Base-by-base conservation (phyloP, 2,888 invertebrate species). In the Erpobdella octoculata region DNA sequence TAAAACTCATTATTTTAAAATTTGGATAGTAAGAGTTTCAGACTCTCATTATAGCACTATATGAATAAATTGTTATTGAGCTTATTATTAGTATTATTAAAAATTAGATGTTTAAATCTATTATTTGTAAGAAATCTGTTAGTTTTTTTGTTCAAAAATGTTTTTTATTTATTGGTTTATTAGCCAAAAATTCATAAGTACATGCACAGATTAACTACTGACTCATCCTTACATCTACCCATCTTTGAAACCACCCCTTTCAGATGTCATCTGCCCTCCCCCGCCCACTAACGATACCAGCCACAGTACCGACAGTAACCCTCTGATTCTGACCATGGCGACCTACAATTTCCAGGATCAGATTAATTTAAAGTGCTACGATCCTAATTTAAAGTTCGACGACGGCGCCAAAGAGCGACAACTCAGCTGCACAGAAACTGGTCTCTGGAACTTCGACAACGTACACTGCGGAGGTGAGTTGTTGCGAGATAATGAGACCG, bases 361-460 rank as follows among this genome's bases (percentile, higher is more conserved):
- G 31, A 62, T 62, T 2, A n/a, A 62, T 1, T 62, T 33, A n/a
- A 21, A n/a, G 3, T 62, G 62, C 62, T 28, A 33, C 8, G 62
- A 33, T 62, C 31, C 6, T 6, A 62, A n/a, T 9, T 35, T 33
- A 2, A 62, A 62, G 33, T 62, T 62, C 18, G 62, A 62, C 9
- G 62, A 62, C 18, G 62, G 62, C 1, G 33, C 62, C 31, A 62
- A 33, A 35, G n/a, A 33, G 35, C 21, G 62, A 9, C 62, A 28
- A n/a, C 9, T 62, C 28, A 62, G n/a, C 31, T 62, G 62, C 35
- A 28, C 28, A 35, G 62, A 62, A 28, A 62, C 28, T 9, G 62
- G 62, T 1, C 62, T 33, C 6, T 62, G 62, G 62, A 62, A 62
- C 35, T 62, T 62, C 9, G 62, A 62, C 35, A 62, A 62, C 31